Evolutionary conservation across 2,113 vertebrate species (phyloP).

Genomic region (Vicugna pacos): DNA sequence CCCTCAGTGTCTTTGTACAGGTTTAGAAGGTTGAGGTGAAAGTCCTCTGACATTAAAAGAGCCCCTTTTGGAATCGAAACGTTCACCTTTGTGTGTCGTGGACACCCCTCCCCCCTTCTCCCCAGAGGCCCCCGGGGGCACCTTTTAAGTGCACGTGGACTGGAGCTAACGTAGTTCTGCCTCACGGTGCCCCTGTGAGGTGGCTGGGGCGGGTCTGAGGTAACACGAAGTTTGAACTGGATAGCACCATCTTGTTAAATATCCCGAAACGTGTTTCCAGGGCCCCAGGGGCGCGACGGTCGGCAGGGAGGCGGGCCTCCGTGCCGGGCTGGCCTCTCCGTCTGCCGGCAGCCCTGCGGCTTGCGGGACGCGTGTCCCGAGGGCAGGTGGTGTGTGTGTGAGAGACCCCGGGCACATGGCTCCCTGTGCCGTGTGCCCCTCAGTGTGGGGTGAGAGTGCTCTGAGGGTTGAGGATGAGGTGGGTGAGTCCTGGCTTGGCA

Average conservation of each 20-base stretch:
- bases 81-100: background rate
- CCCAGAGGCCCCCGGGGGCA: background rate
- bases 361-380: background rate
- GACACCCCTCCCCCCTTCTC: background rate
- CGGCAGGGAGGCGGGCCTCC: background rate
- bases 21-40: background rate
- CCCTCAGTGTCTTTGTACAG: background rate
- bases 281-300: background rate
- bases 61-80: background rate
- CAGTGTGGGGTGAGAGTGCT: background rate
- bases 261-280: background rate
- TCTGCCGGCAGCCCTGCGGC: background rate
- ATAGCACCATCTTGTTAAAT: background rate
- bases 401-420: background rate
- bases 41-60: conserved; percentile 25
- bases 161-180: conserved; percentile 11
- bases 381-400: background rate
- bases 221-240: background rate
- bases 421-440: background rate
- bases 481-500: background rate
- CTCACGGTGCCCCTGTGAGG: background rate
- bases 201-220: background rate
- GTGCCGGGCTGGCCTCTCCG: background rate
- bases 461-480: conserved; percentile 17
- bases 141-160: background rate